phyloP scores from a whole-genome alignment of 2,888 invertebrate genomes.

The Axea sp. region DNA sequence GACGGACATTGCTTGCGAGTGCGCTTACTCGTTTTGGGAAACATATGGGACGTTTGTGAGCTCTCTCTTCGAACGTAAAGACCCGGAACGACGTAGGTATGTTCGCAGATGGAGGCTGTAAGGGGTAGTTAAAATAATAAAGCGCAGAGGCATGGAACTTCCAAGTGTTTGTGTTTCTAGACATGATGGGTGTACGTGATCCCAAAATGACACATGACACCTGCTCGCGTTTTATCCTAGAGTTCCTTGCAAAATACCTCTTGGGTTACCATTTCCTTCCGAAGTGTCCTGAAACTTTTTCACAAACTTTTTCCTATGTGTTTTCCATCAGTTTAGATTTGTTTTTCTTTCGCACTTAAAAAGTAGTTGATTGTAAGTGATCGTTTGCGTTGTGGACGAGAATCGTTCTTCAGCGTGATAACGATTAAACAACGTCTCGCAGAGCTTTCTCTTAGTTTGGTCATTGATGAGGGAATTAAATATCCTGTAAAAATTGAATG shows the following conservation, averaged over 20 bases:
- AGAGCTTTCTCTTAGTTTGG: too few relatives aligned
- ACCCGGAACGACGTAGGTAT: conserved; percentile 65
- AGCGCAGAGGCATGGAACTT: conserved; percentile 68
- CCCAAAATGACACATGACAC: conserved; percentile 54
- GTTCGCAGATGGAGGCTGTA: conserved; percentile 72
- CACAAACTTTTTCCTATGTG: too few relatives aligned
- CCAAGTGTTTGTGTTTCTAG: conserved; percentile 74
- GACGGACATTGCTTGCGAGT: conserved; percentile 47
- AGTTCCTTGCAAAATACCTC: conserved; percentile 14
- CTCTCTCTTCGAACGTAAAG: conserved; percentile 44
- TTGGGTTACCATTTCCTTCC: conserved; percentile 7
- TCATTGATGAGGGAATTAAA: too few relatives aligned
- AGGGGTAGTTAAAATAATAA: conserved; percentile 74
- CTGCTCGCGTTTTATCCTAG: conserved; percentile 23
- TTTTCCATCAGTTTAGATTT: too few relatives aligned
- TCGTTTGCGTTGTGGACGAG: too few relatives aligned
- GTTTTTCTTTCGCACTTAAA: too few relatives aligned
- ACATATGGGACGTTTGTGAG: conserved; percentile 59
- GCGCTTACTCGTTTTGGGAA: conserved; percentile 44
- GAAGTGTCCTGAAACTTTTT: too few relatives aligned
- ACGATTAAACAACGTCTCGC: too few relatives aligned
- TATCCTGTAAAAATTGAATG: too few relatives aligned
- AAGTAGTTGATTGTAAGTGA: too few relatives aligned
- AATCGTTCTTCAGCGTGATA: too few relatives aligned
- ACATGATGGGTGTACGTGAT: conserved; percentile 63